Evolutionary conservation across 2,797 vertebrate genomes (phyloP), one percentile per base, ranked within the genome.

Genomic region (Cephalopachus bancanus): DNA sequence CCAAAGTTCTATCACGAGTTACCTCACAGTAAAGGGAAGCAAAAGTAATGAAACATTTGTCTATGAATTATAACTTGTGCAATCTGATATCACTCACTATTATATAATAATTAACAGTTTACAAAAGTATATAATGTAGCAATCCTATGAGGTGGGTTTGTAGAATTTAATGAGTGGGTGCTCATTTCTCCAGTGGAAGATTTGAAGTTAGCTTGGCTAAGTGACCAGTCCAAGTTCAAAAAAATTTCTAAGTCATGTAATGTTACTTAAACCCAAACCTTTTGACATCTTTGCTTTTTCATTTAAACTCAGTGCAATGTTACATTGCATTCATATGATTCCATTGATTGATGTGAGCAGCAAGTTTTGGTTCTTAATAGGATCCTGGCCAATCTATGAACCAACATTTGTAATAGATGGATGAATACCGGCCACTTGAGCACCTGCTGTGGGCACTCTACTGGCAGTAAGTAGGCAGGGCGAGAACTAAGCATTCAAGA

Each of bases 161-260:
- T 74, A 4, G 28, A 83, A 67, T 37, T 87, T 64, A 95, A 80
- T 67, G 90, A 67, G 15, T 78, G n/a, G n/a, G 59, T 88, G 62
- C 16, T 33, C 8, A 88, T 62, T 90, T 95, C n/a, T 84, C 11
- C 57, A 55, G 11, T 65, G 62, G 87, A 59, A 44, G n/a, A 84
- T 71, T 26, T 92, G 49, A 85, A 7, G 14, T 83, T 76, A 94
- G 37, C 26, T 51, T 84, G 75, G 62, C 33, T 80, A 89, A 81
- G 7, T 91, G 64, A 74, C 11, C n/a, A 51, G 17, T 78, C 2
- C 22, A 85, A 62, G 10, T 89, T 89, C 53, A 79, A 89, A 86
- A 75, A 33, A 83, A 59, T 57, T 71, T 59, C 37, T 60, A 78
- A 92, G 24, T 55, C 53, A 60, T 30, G 17, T 14, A 69, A 83